Percentiles rank a stretch among this genome's conserved stretches.
These are phyloP conservation scores for Leptopilina boulardi DNA, from an alignment of 1,140 invertebrate species.

Conservation along the genomic window DNA sequence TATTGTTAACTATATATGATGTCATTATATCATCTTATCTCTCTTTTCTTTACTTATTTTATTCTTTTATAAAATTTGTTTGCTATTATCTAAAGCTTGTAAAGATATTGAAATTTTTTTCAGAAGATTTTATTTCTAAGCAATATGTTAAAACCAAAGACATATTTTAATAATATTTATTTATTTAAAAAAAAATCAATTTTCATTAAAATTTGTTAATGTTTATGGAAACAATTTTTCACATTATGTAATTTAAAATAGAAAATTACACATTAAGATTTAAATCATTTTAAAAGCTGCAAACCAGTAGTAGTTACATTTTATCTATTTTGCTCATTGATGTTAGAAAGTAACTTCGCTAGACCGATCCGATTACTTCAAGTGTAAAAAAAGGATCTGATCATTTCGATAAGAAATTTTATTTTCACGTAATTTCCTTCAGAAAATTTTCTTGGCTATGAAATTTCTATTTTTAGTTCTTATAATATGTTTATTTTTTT, in stretches of 20 bases:
- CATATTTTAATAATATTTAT: too few species aligned
- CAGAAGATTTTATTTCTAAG: not conserved
- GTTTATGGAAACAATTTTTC: not conserved
- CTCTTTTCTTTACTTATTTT: not conserved
- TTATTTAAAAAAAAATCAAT: not conserved
- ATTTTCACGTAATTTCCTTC: conserved; percentile 23
- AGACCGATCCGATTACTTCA: conserved; percentile 16
- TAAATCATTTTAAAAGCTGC: not conserved
- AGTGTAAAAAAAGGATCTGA: conserved; percentile 3
- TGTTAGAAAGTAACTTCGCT: conserved; percentile 18
- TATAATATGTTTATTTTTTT: not conserved
- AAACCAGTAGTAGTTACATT: not conserved
- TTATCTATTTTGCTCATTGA: conserved; percentile 15
- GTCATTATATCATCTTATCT: not conserved
- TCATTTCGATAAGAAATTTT: not conserved
- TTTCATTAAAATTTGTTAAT: not conserved
- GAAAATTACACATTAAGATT: conserved; percentile 9
- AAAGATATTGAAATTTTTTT: not conserved
- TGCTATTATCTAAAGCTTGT: not conserved
- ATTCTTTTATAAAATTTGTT: not conserved
- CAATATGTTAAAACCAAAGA: too few species aligned
- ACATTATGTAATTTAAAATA: not conserved
- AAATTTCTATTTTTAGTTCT: not conserved
- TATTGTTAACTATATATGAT: too few species aligned
- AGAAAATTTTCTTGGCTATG: not conserved